These are phyloP conservation scores for Ptychadena robeensis DNA, from an alignment of 2,797 vertebrate genomes.

Conservation along the genomic window DNA sequence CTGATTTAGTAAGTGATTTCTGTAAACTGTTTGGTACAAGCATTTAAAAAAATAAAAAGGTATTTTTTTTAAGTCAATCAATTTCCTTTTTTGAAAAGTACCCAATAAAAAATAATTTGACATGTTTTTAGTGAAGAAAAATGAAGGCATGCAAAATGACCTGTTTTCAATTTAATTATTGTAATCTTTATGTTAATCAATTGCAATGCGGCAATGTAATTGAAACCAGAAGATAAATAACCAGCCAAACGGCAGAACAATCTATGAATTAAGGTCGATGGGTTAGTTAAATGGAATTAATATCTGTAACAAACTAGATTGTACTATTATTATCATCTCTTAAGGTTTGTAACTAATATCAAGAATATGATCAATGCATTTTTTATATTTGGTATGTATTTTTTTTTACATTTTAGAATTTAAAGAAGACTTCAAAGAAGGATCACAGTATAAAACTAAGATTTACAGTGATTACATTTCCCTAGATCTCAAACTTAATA, in stretches of 20 bases:
- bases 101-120: constrained; percentile 56
- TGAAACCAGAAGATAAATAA: constrained; percentile 54
- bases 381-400: neutral
- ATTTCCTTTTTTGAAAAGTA: constrained; percentile 41
- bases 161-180: constrained; percentile 59
- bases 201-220: constrained; percentile 52
- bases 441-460: too few relatives aligned
- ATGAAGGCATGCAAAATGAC: constrained; percentile 45
- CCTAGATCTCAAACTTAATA: too few relatives aligned
- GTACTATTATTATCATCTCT: constrained; percentile 25
- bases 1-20: constrained; percentile 52
- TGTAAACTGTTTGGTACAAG: constrained; percentile 35
- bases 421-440: too few relatives aligned
- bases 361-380: neutral
- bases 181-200: constrained; percentile 62
- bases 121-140: constrained; percentile 56
- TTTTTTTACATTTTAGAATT: too few relatives aligned
- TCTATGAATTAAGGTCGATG: constrained; percentile 51
- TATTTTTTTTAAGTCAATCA: constrained; percentile 49
- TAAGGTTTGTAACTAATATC: constrained; percentile 22
- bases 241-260: constrained; percentile 42
- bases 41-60: constrained; percentile 24
- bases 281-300: constrained; percentile 45
- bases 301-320: constrained; percentile 51
- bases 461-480: too few relatives aligned